Conservation (phyloP, 30 jellyfish, hydroid and myxozoan genomes). For the Aurelia aurita region DNA sequence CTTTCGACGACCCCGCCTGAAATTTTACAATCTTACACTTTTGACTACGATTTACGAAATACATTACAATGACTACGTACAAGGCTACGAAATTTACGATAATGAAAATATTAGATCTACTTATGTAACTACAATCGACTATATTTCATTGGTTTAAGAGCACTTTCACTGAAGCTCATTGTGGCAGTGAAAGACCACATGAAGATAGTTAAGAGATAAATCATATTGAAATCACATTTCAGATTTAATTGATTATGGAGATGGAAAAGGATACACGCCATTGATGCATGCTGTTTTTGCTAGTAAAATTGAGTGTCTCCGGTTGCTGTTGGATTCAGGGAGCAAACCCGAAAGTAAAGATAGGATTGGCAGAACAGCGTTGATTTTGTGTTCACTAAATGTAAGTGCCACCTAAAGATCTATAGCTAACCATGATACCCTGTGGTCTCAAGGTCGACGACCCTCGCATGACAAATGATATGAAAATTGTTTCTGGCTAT, state of each 20-base stretch:
- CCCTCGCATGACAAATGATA: too few relatives aligned
- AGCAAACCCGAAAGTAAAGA: slow-evolving; percentile 58
- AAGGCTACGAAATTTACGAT: too few relatives aligned
- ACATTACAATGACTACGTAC: too few relatives aligned
- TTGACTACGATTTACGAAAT: too few relatives aligned
- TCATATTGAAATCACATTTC: not conserved
- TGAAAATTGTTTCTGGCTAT: too few relatives aligned
- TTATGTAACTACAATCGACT: too few relatives aligned
- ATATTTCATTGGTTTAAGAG: too few relatives aligned
- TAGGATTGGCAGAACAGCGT: slow-evolving; percentile 61
- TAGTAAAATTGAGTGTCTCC: slow-evolving; percentile 17
- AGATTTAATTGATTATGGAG: slow-evolving; percentile 74
- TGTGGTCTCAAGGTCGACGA: too few relatives aligned
- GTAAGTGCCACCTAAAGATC: slow-evolving; percentile 2
- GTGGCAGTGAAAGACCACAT: not conserved
- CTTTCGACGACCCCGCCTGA: too few relatives aligned
- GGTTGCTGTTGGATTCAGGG: slow-evolving; percentile 47
- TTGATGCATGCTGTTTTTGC: slow-evolving; percentile 67
- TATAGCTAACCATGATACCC: too few relatives aligned
- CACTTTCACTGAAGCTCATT: not conserved
- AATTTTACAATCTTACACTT: too few relatives aligned
- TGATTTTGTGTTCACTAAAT: slow-evolving; percentile 50
- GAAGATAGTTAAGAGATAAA: not conserved
- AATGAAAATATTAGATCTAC: too few relatives aligned
- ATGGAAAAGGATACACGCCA: slow-evolving; percentile 66